Percentiles rank a stretch among this genome's conserved stretches.
These are phyloP conservation scores for Tenualosa thibaudeaui DNA, from an alignment of 2,797 vertebrate genomes.

Conservation along the genomic window DNA sequence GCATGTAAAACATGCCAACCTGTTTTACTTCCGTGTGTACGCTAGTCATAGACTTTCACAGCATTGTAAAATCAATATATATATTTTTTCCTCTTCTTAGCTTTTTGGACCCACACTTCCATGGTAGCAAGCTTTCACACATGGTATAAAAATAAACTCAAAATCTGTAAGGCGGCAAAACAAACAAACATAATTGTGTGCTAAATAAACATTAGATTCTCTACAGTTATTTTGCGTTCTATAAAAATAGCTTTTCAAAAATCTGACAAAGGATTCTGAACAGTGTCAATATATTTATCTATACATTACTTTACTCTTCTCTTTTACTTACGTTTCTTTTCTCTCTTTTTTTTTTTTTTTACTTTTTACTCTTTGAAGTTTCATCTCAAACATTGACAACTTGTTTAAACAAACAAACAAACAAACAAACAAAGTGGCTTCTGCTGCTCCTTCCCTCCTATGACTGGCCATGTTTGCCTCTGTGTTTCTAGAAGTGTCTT, in stretches of 20 bases:
- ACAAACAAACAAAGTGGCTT: slow-evolving; percentile 59
- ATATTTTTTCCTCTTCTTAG: slow-evolving; percentile 31
- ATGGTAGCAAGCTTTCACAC: slow-evolving; percentile 67
- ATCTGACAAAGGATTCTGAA: slow-evolving; percentile 74
- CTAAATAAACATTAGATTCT: slow-evolving; percentile 68
- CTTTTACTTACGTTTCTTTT: slow-evolving; percentile 25
- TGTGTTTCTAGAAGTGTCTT: not conserved
- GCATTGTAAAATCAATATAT: slow-evolving; percentile 13
- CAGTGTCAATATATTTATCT: slow-evolving; percentile 66
- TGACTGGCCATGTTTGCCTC: slow-evolving; percentile 53
- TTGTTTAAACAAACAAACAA: slow-evolving; percentile 43
- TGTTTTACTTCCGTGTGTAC: not conserved
- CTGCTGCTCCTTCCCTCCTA: slow-evolving; percentile 66
- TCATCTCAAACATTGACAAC: not conserved
- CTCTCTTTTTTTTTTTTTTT: slow-evolving; percentile 25
- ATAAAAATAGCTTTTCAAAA: slow-evolving; percentile 80
- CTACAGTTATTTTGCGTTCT: slow-evolving; percentile 63
- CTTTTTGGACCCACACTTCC: slow-evolving; percentile 58
- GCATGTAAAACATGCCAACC: slow-evolving; percentile 44
- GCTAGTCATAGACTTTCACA: not conserved
- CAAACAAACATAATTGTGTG: slow-evolving; percentile 65
- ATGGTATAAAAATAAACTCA: slow-evolving; percentile 63
- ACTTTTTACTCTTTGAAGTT: too few relatives aligned
- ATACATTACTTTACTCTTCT: slow-evolving; percentile 36
- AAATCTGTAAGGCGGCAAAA: slow-evolving; percentile 68